Percentiles rank a stretch among this genome's conserved stretches.
These are phyloP conservation scores for Zaprionus tsacasi DNA, from an alignment of 1,140 invertebrate genomes.

Conservation along the genomic window DNA sequence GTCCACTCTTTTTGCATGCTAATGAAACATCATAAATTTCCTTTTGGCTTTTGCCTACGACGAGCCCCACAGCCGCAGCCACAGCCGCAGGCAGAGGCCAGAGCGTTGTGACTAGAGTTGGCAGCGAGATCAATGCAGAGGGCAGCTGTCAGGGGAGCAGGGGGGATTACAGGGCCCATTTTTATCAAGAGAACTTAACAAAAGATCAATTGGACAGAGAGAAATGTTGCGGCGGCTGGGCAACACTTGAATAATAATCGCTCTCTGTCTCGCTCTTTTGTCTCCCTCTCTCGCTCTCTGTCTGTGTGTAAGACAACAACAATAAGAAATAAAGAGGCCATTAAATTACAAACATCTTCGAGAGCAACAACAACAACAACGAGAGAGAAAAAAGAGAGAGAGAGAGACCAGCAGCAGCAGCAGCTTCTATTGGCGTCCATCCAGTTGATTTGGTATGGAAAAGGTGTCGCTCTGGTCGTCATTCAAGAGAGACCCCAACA, in stretches of 20 bases:
- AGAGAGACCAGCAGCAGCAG: constrained; percentile 26
- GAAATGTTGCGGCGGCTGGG: constrained; percentile 61
- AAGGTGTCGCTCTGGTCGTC: constrained; percentile 59
- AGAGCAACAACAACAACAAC: constrained; percentile 15
- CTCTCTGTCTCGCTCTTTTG: not conserved
- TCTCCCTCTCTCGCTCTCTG: not conserved
- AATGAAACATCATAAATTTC: constrained; percentile 77
- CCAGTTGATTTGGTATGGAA: constrained; percentile 55
- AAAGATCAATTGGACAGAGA: constrained; percentile 68
- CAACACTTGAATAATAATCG: constrained; percentile 64
- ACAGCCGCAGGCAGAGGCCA: too few species aligned
- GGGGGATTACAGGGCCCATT: constrained; percentile 28
- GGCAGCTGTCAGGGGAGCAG: constrained; percentile 7
- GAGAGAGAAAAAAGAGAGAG: too few species aligned
- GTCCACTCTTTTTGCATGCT: constrained; percentile 71
- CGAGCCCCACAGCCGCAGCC: not conserved
- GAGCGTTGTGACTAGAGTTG: constrained; percentile 44
- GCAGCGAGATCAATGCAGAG: constrained; percentile 25
- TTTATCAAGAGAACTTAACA: constrained; percentile 58
- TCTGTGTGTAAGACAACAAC: constrained; percentile 11
- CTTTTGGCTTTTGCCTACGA: constrained; percentile 18
- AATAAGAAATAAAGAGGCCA: constrained; percentile 50
- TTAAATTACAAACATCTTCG: constrained; percentile 62
- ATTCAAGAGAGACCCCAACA: constrained; percentile 44
- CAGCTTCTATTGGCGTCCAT: constrained; percentile 58